Conservation (phyloP, 1,140 invertebrate species). For the Phymorhynchus buccinoides region DNA sequence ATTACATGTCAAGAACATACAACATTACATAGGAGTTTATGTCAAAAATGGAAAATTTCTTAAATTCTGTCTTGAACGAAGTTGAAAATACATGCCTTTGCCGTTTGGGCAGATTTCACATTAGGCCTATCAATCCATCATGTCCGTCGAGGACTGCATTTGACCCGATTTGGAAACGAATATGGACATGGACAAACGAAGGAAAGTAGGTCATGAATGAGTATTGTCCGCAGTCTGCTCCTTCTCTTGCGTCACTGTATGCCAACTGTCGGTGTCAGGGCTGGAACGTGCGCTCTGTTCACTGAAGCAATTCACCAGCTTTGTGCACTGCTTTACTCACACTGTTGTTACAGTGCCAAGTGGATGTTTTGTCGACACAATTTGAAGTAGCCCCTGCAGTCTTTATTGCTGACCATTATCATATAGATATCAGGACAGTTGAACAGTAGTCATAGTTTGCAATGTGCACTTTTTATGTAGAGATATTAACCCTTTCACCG, state of each 20-base stretch:
- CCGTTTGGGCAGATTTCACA: background rate
- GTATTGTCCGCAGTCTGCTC: background rate
- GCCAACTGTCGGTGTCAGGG: background rate
- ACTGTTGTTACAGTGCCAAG: too few species aligned
- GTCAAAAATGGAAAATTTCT: too few species aligned
- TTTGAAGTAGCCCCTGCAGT: too few species aligned
- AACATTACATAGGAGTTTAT: too few species aligned
- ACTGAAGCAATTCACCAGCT: background rate
- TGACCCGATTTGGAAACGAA: background rate
- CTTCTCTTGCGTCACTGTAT: background rate
- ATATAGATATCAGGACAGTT: too few species aligned
- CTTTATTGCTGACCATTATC: too few species aligned
- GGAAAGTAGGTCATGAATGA: background rate
- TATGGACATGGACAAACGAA: background rate
- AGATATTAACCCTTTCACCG: too few species aligned
- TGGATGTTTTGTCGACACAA: too few species aligned
- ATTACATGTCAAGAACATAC: too few species aligned
- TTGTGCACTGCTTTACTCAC: background rate
- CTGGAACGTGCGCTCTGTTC: background rate
- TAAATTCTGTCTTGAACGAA: too few species aligned
- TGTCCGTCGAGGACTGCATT: background rate
- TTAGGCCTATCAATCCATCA: slow-evolving; percentile 7
- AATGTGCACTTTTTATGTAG: too few species aligned
- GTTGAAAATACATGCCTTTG: background rate
- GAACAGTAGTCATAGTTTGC: too few species aligned